Evolutionary conservation across 2,888 invertebrate genomes (phyloP), one percentile per base, ranked within the genome.

Genomic region (Megalurothrips usitatus): DNA sequence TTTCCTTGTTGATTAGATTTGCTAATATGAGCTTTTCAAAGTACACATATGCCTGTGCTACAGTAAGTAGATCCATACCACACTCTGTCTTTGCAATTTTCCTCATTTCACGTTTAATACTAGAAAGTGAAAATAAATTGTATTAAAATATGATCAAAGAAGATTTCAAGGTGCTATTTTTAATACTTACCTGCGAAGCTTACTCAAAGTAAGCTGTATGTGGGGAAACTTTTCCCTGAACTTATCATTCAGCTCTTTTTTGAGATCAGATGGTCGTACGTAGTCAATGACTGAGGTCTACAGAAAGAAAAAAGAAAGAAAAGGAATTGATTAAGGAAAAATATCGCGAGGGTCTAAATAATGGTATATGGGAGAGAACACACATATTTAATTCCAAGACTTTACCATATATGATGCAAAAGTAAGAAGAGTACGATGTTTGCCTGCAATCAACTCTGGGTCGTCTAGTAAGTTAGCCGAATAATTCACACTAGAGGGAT

Each of bases 41-140:
- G 88, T 97, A 99, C n/a, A 98, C 98, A 86, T 97, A 98, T 0
- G 98, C 95, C 87, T 97, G 97, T 26, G 99, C 98, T 26, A 99
- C 95, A 0, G 96, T 96, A 82, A 98, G 89, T 82, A 97, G 89
- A 88, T 99, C 98, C 80, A 91, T 90, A 82, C 94, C 93, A 84
- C 91, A 92, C 87, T 96, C 96, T 85, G 93, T 89, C 87, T 94
- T 95, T 2, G 95, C 95, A 82, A 96, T 96, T 87, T 96, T 95
- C 43, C 95, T 91, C 96, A 99, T 96, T 89, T 98, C 98, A 84
- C 96, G 92, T 88, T 99, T 99, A 83, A 99, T 92, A 88, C 98
- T 96, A 88, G 79, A 89, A 86, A 81, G 83, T 82, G 82, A 80
- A 82, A 68, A 23, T 26, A 23, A 43, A 28, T 10, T 23, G n/a